Base-by-base conservation (phyloP, 2,888 invertebrate genomes). In the Cataglyphis livida region DNA sequence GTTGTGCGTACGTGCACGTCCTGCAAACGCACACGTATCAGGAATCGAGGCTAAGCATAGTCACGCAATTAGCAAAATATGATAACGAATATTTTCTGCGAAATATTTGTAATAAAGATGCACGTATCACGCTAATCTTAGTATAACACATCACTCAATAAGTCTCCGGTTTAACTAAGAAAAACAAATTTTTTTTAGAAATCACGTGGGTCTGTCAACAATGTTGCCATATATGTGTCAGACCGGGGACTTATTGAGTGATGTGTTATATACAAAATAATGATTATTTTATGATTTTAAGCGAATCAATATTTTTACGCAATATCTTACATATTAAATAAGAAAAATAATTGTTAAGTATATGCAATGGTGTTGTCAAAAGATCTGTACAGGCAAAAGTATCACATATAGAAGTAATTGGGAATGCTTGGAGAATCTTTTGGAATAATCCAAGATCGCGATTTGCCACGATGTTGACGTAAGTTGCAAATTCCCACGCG, bases 401-500 rank as follows among this genome's bases (percentile, higher is more conserved):
- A n/a, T 57, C 38, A 66, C 35, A 12, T 65, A 38, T 66, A n/a
- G n/a, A n/a, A 66, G 28, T 66, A 76, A 76, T 68, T 65, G 66
- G 35, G 61, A 62, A 83, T 78, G 66, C 78, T 66, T 68, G 73
- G 64, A 78, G 62, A 68, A 78, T 68, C 73, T 78, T 62, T 35
- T 73, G 74, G 70, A 75, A 81, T 75, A 41, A 65, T 75, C 81
- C 41, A 75, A 74, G 70, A 65, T 57, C 57, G 41, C 38, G 75
- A 73, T 73, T 73, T 48, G 48, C 74, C 41, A 73, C 57, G 0
- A 21, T 21, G 90, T 90, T 91, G 90, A 89, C 84, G 88, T 89
- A 90, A 90, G 87, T 88, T 86, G 87, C 83, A 78, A 84, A 85
- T 82, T 90, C 89, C 87, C 90, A 88, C 89, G 89, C 84, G 82